Percentiles rank a stretch among this genome's conserved stretches.
Evolutionary conservation across 1,140 invertebrate species (phyloP).

Genomic region (Paraescarpia echinospica): DNA sequence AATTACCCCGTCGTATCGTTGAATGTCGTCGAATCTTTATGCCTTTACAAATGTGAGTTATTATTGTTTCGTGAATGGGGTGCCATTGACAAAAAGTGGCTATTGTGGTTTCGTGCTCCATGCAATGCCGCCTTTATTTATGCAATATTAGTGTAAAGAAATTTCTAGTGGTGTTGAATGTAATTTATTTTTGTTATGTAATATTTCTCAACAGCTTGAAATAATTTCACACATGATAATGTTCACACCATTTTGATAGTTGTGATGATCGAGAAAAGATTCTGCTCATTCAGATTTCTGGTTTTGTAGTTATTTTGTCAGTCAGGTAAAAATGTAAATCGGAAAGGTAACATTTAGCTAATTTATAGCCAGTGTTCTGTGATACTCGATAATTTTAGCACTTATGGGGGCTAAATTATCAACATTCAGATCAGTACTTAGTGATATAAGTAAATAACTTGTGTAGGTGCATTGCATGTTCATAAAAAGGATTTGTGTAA

Average conservation of each 20-base stretch:
- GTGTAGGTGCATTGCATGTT: no score
- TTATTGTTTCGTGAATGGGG: background rate
- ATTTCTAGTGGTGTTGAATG: background rate
- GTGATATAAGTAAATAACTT: background rate
- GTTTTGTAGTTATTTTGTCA: background rate
- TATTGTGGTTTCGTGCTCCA: background rate
- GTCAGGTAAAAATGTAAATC: background rate
- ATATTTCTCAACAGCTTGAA: background rate
- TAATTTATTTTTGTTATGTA: background rate
- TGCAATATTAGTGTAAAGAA: background rate
- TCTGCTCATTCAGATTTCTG: background rate
- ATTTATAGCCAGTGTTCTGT: background rate
- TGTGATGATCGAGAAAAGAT: background rate
- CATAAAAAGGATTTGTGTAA: background rate
- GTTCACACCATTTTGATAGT: background rate
- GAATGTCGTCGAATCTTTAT: background rate
- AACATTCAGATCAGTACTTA: background rate
- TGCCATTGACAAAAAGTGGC: background rate
- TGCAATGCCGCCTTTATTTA: background rate
- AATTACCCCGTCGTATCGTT: background rate
- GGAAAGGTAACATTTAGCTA: background rate
- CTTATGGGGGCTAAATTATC: background rate
- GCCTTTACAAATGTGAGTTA: background rate
- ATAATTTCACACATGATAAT: background rate
- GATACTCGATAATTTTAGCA: background rate